Base-by-base conservation (phyloP, 2,888 invertebrate species). In the Muscina levida region DNA sequence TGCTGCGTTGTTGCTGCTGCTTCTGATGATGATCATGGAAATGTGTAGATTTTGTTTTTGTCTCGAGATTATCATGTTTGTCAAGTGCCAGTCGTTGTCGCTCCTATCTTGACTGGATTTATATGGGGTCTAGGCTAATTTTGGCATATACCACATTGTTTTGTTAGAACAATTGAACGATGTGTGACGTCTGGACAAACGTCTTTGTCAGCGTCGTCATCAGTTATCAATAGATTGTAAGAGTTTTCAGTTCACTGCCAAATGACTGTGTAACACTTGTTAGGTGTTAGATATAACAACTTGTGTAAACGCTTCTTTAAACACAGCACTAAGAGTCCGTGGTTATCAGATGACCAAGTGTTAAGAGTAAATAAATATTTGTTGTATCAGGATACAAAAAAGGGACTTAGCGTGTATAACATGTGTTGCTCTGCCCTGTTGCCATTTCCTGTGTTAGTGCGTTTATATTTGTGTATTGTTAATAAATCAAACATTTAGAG, bases 71-170 rank as follows among this genome's bases (percentile, higher is more conserved):
- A 59, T 46, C 46, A 59, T 59, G 59, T 71, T 57, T 59, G 31
- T 71, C 19, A 59, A 37, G 17, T 71, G 17, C 4, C 39, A 51
- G 42, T n/a, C n/a, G n/a, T n/a, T n/a, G n/a, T n/a, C 62, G 8
- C 31, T 31, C 31, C 4, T 31, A 62, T 62, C 73, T 74, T 68
- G 71, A 53, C 62, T 72, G 74, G 73, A 74, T 74, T 77, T 74
- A 72, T 81, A 81, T 81, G 77, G n/a, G n/a, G 67, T 74, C 19
- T 68, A 72, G 72, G 74, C 74, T 81, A 62, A 77, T 81, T 81
- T 81, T 81, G 81, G 81, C 74, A 74, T 74, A 72, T 46, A 67
- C 74, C 42, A 81, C 74, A 77, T 81, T 74, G 71, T 62, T 42
- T 37, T 22, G 42, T 17, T 59, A 59, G 59, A 62, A 62, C 42